Base-by-base conservation (phyloP, 2,113 vertebrate genomes). In the Panthera leo region DNA sequence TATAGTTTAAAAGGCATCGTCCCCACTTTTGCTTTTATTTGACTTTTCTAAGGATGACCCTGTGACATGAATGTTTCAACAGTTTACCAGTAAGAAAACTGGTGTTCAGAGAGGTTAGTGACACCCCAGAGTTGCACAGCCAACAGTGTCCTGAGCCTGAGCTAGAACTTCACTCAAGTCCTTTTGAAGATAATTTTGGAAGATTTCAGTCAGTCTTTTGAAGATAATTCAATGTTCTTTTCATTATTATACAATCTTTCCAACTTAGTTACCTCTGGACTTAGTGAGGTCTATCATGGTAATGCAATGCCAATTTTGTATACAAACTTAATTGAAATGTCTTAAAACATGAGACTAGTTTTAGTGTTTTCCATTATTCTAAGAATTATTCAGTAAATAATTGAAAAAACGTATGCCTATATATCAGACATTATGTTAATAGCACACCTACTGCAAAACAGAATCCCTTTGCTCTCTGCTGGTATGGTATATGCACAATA, bases 401-500 rank as follows among this genome's bases (percentile, higher is more conserved):
- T 53, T 82, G 45, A 48, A 95, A 95, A 82, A 96, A 71, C 12
- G 73, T 63, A 91, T 85, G 23, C n/a, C 67, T 88, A 15, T 75
- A 71, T 95, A 94, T 97, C 63, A 96, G n/a, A 83, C 18, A 89
- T 92, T 89, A 75, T 65, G 53, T 89, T 96, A 96, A 91, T 68
- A 89, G 48, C 34, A 96, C 55, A 88, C 39, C 63, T 27, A 96
- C 39, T 42, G 78, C n/a, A 84, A 94, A 97, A 68, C 58, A 89
- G 51, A 82, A 70, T 63, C 23, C 67, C 14, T 73, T 85, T 78
- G 25, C n/a, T 75, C 39, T 94, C 68, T 94, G 63, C 42, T 94
- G 92, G 65, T 88, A 76, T 10, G 71, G 9, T 80, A 14, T 94
- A 51, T 96, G 29, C 34, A 85, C 83, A 97, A 82, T 39, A 82